Evolutionary conservation across 2,113 vertebrate genomes (phyloP), one percentile per base, ranked within the genome.

Genomic region (Sander lucioperca): DNA sequence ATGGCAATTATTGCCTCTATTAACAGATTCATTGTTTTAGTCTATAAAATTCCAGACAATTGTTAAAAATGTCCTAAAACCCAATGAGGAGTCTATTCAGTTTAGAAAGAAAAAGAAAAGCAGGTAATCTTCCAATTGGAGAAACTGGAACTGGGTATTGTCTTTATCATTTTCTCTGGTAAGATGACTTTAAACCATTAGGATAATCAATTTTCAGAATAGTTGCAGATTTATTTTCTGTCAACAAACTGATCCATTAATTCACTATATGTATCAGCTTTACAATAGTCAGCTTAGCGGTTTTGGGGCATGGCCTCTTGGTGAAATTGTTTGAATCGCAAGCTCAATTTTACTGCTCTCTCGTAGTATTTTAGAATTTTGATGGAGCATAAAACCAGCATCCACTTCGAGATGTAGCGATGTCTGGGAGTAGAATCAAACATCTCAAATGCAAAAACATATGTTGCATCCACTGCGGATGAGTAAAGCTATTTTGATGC

Each of bases 401-500:
- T 77, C 51, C 47, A 39, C 58, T 72, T 56, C 27, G 21, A 83
- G 67, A 71, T 61, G 43, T 57, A 62, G 47, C 79, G 58, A 75
- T 56, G 82, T 83, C 72, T 74, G 64, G 61, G n/a, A 54, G 71
- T 9, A 5, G 33, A 76, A 25, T 50, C 65, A 67, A 53, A 74
- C 58, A 69, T 69, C n/a, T 65, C 19, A 68, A 74, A 79, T 16
- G 70, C 18, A 21, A 63, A 59, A 53, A 67, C 61, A 50, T 14
- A 36, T 51, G 57, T 43, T 33, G 45, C 62, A 33, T 83, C 33
- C 23, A 50, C 62, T 47, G 64, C 4, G 2, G 62, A 78, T 62
- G 56, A 75, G 47, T 21, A 14, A 43, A 73, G 72, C 67, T 77
- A 48, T 77, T 88, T 53, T 65, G 36, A 80, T 72, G 21, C 39